Conservation (phyloP, 2,888 invertebrate species). For the Leucoma salicis region DNA sequence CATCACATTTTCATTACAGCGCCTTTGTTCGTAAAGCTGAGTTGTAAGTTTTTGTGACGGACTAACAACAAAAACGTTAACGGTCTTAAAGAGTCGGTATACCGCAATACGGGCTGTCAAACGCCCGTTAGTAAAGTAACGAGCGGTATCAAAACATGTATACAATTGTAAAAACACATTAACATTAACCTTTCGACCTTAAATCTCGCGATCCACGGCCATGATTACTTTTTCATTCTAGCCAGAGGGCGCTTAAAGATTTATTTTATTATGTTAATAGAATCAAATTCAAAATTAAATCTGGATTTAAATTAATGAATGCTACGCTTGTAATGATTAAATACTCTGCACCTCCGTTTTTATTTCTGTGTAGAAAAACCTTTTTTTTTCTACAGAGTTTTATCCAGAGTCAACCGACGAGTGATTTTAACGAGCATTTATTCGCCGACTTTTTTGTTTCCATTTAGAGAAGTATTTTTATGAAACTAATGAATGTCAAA, state of each 20-base stretch:
- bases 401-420: conserved; percentile 61
- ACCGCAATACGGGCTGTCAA: conserved; percentile 32
- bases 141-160: conserved; percentile 39
- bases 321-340: conserved; percentile 63
- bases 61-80: conserved; percentile 48
- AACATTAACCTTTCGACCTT: conserved; percentile 50
- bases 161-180: conserved; percentile 51
- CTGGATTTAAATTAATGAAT: conserved; percentile 55
- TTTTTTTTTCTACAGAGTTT: too few species aligned
- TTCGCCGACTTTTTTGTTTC: conserved; percentile 54
- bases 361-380: conserved; percentile 50
- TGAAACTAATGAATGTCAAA: conserved; percentile 73
- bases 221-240: conserved; percentile 45
- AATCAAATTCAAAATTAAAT: conserved; percentile 68
- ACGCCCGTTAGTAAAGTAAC: conserved; percentile 32
- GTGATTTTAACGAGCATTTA: conserved; percentile 75
- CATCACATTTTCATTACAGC: conserved; percentile 53
- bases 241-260: conserved; percentile 43
- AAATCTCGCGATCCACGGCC: conserved; percentile 44
- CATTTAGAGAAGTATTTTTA: conserved; percentile 52
- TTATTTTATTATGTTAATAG: conserved; percentile 67
- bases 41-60: conserved; percentile 59
- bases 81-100: conserved; percentile 40
- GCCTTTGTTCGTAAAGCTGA: conserved; percentile 57
- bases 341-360: conserved; percentile 57